phyloP scores from a whole-genome alignment of 2,797 vertebrate genomes.

The Tadarida brasiliensis region DNA sequence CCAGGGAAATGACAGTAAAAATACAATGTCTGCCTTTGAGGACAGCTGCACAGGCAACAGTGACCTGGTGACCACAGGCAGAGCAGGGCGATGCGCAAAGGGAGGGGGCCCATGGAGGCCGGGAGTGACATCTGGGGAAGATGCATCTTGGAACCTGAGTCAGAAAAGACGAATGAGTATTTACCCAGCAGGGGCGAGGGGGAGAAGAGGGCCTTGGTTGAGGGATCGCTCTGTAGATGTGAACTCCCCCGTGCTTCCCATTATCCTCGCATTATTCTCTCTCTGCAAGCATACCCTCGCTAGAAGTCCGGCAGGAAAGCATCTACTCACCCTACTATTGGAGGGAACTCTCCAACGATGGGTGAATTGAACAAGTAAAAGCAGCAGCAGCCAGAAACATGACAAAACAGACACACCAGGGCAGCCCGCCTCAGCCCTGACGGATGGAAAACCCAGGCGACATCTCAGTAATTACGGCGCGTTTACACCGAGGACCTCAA shows the following conservation, averaged over 20 bases:
- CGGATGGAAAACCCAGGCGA: not conserved
- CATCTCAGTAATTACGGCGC: fast-evolving
- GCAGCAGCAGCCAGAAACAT: not conserved
- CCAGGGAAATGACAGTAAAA: not conserved
- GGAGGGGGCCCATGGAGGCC: not conserved
- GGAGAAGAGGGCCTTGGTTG: not conserved
- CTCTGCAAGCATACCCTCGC: not conserved
- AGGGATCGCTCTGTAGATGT: too few relatives aligned
- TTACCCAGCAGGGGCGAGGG: not conserved
- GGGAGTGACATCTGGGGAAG: not conserved
- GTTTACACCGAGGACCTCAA: not conserved
- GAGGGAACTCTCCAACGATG: not conserved
- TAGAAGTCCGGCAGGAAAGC: constrained; percentile 25
- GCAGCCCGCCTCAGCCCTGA: not conserved
- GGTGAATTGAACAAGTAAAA: not conserved
- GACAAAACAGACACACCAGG: not conserved
- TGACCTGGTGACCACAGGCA: not conserved
- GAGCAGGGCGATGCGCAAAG: not conserved
- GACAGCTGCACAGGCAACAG: not conserved
- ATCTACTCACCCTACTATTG: not conserved
- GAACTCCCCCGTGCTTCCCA: not conserved
- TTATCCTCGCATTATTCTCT: not conserved
- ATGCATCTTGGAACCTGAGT: not conserved
- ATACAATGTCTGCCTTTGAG: not conserved
- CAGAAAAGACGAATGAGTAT: not conserved